Evolutionary conservation across 1,140 invertebrate species (phyloP), one percentile per base, ranked within the genome.

Genomic region (Hyles euphorbiae): DNA sequence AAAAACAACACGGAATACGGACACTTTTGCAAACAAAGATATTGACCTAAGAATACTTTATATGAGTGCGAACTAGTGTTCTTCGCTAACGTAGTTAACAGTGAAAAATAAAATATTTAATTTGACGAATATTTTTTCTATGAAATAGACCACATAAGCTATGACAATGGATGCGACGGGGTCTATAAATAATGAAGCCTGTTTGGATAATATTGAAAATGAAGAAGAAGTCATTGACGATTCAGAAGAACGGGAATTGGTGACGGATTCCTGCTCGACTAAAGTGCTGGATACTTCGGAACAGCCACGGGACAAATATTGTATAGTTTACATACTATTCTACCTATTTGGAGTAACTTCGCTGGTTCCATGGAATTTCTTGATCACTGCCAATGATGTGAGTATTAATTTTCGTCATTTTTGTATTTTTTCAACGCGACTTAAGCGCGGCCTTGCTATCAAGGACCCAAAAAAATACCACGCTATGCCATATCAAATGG

Each of bases 331-430:
- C 72, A 88, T 95, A 11, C 93, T 96, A 51, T 98, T 98, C 90
- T 97, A 96, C 82, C 88, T 98, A 60, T 91, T 98, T 63, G 97
- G 97, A 47, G 94, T 98, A 71, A 95, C 95, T 52, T 96, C 96
- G 33, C 89, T 98, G 56, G 92, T 98, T 12, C 96, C 97, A 61
- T 99, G 97, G 97, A 98, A 97, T 83, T 98, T 98, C 86, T 97
- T 98, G 78, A 95, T 98, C 34, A 98, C 97, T 61, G 97, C 97
- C 22, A 95, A 98, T 89, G 94, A 97, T 90, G 97, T 98, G 90
- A 94, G 94, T 93, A 67, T 50, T 22, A 22, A 49, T 33, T 56
- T 72, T 3, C 8, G 8, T 40, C 4, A 45, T 54, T 60, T 53
- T 46, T 55, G 52, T 62, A 50, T 56, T 56, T 60, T 62, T 45